Evolutionary conservation across 2,797 vertebrate genomes (phyloP).

Genomic region (Synaphobranchus kaupii): DNA sequence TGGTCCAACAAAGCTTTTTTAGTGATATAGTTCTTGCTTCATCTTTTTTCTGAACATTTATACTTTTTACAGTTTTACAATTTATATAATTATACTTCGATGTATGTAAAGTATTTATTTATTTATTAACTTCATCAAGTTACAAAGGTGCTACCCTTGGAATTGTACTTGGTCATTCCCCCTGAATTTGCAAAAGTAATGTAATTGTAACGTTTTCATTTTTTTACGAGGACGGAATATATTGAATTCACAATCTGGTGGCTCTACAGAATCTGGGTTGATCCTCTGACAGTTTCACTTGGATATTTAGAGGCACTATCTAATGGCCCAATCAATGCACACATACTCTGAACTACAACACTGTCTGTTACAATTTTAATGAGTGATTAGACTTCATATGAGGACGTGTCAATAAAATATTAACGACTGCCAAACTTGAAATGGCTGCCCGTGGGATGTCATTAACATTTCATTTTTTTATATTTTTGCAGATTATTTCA

Average conservation of each 20-base stretch:
- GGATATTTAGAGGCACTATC: slow-evolving; percentile 15
- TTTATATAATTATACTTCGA: background rate
- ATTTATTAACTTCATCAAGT: background rate
- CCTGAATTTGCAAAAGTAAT: background rate
- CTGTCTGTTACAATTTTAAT: slow-evolving; percentile 65
- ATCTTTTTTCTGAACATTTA: no score
- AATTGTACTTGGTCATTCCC: background rate
- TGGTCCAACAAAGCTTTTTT: no score
- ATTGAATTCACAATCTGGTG: background rate
- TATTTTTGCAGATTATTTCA: slow-evolving; percentile 3
- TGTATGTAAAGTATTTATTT: background rate
- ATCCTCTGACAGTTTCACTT: background rate
- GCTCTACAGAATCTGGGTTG: background rate
- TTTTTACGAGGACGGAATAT: background rate
- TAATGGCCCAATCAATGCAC: slow-evolving; percentile 9
- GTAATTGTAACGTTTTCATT: background rate
- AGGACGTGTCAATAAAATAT: slow-evolving; percentile 52
- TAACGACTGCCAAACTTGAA: slow-evolving; percentile 15
- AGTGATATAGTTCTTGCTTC: no score
- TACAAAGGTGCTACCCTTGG: background rate
- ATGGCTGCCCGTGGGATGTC: slow-evolving; percentile 61
- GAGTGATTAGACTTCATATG: slow-evolving; percentile 65
- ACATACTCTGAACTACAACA: slow-evolving; percentile 52
- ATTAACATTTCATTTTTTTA: slow-evolving; percentile 35
- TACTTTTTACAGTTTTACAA: background rate